These are phyloP conservation scores for Harpia harpyja DNA, from an alignment of 2,797 vertebrate species.

Conservation along the genomic window DNA sequence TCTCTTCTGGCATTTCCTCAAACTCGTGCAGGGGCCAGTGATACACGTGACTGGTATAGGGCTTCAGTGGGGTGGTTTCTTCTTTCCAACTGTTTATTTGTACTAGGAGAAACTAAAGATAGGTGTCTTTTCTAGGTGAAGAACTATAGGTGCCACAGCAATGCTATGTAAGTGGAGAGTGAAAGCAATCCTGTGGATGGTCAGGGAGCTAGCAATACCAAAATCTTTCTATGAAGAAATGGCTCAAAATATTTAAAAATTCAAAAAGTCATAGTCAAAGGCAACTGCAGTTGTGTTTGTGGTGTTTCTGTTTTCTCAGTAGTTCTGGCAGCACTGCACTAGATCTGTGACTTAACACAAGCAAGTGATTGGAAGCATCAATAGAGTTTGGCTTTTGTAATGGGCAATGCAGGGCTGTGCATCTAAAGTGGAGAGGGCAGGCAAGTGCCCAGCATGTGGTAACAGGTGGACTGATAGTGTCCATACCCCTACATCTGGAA, in stretches of 20 bases:
- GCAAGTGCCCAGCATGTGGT: fast-evolving
- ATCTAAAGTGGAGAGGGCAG: neutral
- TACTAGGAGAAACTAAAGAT: neutral
- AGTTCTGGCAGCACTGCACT: neutral
- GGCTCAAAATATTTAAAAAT: neutral
- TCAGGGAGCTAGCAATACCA: neutral
- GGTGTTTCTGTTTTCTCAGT: neutral
- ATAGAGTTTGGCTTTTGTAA: neutral
- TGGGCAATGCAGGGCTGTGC: neutral
- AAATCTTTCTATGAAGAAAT: neutral
- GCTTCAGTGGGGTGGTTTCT: neutral
- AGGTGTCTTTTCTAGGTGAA: neutral
- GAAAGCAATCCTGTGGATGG: neutral
- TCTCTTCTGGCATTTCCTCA: neutral
- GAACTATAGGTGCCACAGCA: neutral
- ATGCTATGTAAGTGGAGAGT: neutral
- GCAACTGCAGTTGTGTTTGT: neutral
- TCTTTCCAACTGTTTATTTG: neutral
- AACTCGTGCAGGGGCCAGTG: fast-evolving
- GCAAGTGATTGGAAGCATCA: neutral
- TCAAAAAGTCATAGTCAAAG: neutral
- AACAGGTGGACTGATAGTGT: neutral
- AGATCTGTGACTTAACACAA: neutral
- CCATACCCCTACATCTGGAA: neutral
- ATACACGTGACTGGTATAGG: neutral